Base-by-base conservation (phyloP, 2,888 invertebrate species). In the Neocrepidodera transversa region DNA sequence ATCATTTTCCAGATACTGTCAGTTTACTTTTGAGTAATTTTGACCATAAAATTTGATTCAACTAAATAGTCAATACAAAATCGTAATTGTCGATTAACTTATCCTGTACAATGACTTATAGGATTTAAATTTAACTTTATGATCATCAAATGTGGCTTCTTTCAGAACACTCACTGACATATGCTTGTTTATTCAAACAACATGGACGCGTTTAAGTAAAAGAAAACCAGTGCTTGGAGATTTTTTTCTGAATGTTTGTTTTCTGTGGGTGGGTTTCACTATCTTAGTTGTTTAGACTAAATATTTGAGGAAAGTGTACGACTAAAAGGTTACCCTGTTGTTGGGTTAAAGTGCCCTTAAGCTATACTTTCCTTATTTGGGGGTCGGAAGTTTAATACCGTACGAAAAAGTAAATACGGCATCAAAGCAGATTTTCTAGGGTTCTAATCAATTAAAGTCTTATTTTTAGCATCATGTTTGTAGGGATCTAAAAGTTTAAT, bases 231-330 rank as follows among this genome's bases (percentile, higher is more conserved):
- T 38, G 26, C 40, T 10, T 13, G 13, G 18, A 30, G 32, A 40
- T 51, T 52, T 52, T 52, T 52, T 49, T 40, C 11, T 2, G 17
- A 17, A 10, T 52, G 42, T 52, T 52, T 52, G 26, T 42, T 42
- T 52, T 52, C 10, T 35, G 30, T 17, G 30, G 36, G 42, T 17
- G 52, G 32, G 20, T 30, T 43, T 30, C 42, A 52, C 52, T 40
- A 18, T 43, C 42, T 11, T 52, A 18, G 52, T 52, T 42, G 42
- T 18, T 30, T 32, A 20, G 52, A 42, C 42, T 42, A 42, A 42
- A 42, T 42, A 42, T 42, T 42, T 42, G 42, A 42, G 18, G 42
- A 42, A 42, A 42, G 42, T 42, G 42, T 7, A 42, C 20, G 18
- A 20, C 20, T 42, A 42, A 42, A 20, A 42, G 23, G 42, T 42